Conservation (phyloP, 1,140 invertebrate species). For the Schlechtendalia chinensis region DNA sequence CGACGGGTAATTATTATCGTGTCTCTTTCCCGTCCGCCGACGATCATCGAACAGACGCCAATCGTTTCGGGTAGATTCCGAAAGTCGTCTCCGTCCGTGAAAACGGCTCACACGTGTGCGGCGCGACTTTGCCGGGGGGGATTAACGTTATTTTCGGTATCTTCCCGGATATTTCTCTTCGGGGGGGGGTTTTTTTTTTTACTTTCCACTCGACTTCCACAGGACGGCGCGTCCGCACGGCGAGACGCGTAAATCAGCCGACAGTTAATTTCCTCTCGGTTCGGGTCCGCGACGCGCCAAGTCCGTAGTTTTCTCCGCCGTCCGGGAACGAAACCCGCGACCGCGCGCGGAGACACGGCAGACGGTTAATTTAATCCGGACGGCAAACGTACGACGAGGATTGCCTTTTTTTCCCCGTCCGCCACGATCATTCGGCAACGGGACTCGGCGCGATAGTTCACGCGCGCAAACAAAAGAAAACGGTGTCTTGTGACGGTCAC, state of each 20-base stretch:
- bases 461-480: background rate
- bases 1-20: background rate
- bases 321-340: background rate
- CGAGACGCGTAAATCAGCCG: slow-evolving; percentile 35
- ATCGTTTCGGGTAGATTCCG: slow-evolving; percentile 28
- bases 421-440: slow-evolving; percentile 22
- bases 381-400: too few species aligned
- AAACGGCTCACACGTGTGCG: slow-evolving; percentile 33
- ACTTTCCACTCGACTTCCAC: too few species aligned
- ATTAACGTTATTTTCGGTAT: slow-evolving; percentile 43
- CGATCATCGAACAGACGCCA: slow-evolving; percentile 14
- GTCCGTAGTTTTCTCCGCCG: slow-evolving; percentile 4
- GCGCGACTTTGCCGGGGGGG: background rate
- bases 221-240: background rate
- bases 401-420: background rate
- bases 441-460: background rate
- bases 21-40: background rate
- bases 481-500: too few species aligned
- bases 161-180: slow-evolving; percentile 14
- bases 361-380: slow-evolving; percentile 42
- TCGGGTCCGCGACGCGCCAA: slow-evolving; percentile 21
- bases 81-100: background rate
- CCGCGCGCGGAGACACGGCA: too few species aligned
- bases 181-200: background rate
- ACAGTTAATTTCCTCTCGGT: slow-evolving; percentile 35